These are phyloP conservation scores for Coenonympha glycerion DNA, from an alignment of 2,888 invertebrate genomes.

Conservation along the genomic window DNA sequence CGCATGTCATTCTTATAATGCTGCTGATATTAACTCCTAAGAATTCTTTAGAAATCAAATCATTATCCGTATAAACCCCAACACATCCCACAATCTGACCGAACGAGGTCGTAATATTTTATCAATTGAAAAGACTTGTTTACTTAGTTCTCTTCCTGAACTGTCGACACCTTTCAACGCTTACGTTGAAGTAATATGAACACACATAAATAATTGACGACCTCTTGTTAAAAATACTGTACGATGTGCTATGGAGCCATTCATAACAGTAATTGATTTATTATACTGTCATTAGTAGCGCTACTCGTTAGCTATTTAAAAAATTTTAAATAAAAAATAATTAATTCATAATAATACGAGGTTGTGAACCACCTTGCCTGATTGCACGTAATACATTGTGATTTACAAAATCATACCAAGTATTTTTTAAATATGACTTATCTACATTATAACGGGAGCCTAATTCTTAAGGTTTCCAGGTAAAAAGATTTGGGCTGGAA, in stretches of 20 bases:
- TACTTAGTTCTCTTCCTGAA: conserved; percentile 37
- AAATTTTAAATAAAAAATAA: conserved; percentile 5
- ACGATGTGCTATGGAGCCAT: conserved; percentile 39
- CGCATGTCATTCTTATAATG: neutral
- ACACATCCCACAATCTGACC: conserved; percentile 21
- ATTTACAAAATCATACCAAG: no score
- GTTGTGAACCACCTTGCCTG: neutral
- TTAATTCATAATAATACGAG: neutral
- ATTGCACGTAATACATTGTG: neutral
- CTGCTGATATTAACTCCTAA: conserved; percentile 7
- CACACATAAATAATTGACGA: conserved; percentile 51
- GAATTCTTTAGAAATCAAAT: conserved; percentile 17
- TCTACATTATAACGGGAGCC: no score
- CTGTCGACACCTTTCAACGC: conserved; percentile 39
- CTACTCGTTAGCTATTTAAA: conserved; percentile 15
- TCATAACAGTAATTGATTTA: conserved; percentile 47
- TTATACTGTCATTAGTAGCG: conserved; percentile 33
- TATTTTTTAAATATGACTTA: no score
- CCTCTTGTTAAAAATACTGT: conserved; percentile 47
- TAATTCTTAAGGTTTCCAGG: no score
- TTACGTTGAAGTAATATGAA: conserved; percentile 39
- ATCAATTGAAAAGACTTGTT: conserved; percentile 39
- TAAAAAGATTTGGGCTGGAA: no score
- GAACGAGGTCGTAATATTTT: conserved; percentile 33
- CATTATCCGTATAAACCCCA: conserved; percentile 13